Base-by-base conservation (phyloP, 2,113 vertebrate genomes). In the Spermophilus dauricus region DNA sequence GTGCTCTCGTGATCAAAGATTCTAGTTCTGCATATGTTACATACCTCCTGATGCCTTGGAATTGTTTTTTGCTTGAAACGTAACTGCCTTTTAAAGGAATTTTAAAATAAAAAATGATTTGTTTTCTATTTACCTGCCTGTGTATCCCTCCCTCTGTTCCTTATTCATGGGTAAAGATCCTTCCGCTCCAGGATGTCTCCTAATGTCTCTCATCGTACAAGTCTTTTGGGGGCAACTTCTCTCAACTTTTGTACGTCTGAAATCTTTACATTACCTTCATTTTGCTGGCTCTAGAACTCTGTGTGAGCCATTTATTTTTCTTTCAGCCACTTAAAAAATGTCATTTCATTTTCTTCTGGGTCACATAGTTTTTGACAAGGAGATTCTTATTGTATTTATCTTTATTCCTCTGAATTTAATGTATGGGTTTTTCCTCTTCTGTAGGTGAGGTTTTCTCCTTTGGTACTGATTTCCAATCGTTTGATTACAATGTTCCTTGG, bases 331-430 rank as follows among this genome's bases (percentile, higher is more conserved):
- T 96, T 63, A 81, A 92, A 86, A 45, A 77, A 28, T 70, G 37
- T 45, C 7, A 8, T 75, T 81, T 89, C 3, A 30, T 70, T 77
- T 94, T 82, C 67, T 93, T 93, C 26, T 70, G 20, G 4, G 17
- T 67, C 72, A 32, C 30, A 58, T 34, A 28, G 51, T 30, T 73
- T 94, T 92, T 69, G 73, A 76, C 30, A 48, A 45, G 37, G 53
- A 58, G 42, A 82, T 76, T 61, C 81, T 92, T 82, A 42, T 75
- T 30, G 34, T 77, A 48, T 94, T 90, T 77, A 81, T 89, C 48
- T 85, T 89, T 76, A 14, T 76, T 86, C 5, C n/a, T 95, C 53
- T 77, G 20, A 82, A 89, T 81, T 92, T 70, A 67, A 32, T 48
- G 51, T 34, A 2, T 73, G 22, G 14, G 10, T 39, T 70, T 72